Percentiles rank a stretch among this genome's conserved stretches.
Evolutionary conservation across 2,113 vertebrate species (phyloP).

Genomic region (Anser cygnoides): DNA sequence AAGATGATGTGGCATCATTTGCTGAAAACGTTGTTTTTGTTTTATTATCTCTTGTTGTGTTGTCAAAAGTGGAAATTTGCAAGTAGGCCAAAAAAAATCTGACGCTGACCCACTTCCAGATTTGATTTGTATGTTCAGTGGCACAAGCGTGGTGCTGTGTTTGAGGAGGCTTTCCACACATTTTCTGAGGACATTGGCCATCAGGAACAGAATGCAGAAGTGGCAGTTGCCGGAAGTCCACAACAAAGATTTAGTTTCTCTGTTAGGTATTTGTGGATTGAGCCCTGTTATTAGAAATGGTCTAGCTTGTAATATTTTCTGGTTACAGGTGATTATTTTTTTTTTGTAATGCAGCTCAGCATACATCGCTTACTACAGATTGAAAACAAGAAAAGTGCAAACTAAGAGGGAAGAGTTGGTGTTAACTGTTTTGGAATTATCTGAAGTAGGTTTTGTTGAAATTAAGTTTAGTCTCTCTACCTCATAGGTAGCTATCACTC

Average conservation of each 20-base stretch:
- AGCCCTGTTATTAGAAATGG: neutral
- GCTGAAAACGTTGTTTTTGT: neutral
- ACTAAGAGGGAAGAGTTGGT: neutral
- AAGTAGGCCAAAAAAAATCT: neutral
- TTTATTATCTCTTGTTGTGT: neutral
- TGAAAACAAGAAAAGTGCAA: neutral
- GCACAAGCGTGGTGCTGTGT: neutral
- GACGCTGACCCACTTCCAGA: neutral
- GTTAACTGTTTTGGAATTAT: neutral
- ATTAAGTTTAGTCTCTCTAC: neutral
- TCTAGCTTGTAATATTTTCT: neutral
- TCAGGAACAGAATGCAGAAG: neutral
- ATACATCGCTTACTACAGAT: neutral
- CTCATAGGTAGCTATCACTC: neutral
- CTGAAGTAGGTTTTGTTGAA: neutral
- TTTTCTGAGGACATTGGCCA: accelerated
- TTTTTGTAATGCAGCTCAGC: neutral
- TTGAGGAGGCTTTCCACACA: neutral
- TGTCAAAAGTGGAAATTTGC: neutral
- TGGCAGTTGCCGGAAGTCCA: accelerated
- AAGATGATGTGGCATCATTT: neutral
- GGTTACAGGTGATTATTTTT: neutral
- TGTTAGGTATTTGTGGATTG: neutral
- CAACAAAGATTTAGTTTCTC: neutral
- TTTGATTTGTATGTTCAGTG: neutral